Conservation (phyloP, 92 coral and sea anemone species). For the Diadumene lineata region DNA sequence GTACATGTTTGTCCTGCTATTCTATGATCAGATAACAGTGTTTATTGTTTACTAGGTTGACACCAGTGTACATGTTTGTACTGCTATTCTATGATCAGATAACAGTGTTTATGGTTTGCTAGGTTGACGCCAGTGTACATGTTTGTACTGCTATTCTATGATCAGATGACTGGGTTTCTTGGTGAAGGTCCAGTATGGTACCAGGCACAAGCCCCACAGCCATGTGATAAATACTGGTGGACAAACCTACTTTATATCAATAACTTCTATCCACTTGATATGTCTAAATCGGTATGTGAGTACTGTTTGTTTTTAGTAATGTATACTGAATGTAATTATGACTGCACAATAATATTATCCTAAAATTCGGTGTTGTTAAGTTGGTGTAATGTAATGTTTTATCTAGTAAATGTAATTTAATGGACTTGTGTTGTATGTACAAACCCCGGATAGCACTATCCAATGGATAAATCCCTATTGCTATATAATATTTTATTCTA, state of each 20-base stretch:
- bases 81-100: background rate
- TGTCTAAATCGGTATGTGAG: background rate
- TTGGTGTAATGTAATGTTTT: too few species aligned
- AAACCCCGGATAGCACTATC: too few species aligned
- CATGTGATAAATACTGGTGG: constrained; percentile 85
- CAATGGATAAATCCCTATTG: too few species aligned
- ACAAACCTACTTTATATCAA: constrained; percentile 83
- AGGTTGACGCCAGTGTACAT: constrained; percentile 82
- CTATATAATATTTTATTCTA: too few species aligned
- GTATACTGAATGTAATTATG: too few species aligned
- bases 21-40: background rate
- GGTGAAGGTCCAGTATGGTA: constrained; percentile 77
- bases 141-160: constrained; percentile 71
- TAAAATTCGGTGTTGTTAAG: too few species aligned
- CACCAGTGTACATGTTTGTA: too few species aligned
- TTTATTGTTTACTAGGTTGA: background rate
- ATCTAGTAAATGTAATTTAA: too few species aligned
- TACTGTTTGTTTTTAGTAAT: too few species aligned
- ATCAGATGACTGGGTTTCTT: constrained; percentile 56
- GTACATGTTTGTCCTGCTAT: too few species aligned
- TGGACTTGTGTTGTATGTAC: too few species aligned
- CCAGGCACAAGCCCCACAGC: constrained; percentile 19
- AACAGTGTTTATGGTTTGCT: background rate
- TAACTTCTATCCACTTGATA: constrained; percentile 65
- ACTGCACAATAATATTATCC: too few species aligned